Base-by-base conservation (phyloP, 2,888 invertebrate species). In the Yponomeuta plumbellus region DNA sequence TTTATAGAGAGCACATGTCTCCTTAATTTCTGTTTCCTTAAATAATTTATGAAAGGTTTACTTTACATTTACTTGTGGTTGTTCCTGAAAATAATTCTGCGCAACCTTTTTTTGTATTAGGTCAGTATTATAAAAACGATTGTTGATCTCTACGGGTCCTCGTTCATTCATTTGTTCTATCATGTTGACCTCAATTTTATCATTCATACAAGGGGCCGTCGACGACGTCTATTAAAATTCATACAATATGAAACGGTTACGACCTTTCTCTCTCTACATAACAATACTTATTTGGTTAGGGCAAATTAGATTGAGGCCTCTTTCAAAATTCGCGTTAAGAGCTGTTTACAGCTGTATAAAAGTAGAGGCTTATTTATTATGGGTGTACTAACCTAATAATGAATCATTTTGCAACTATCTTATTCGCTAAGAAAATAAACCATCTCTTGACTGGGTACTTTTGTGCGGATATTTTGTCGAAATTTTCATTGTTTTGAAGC, bases 161-260 rank as follows among this genome's bases (percentile, higher is more conserved):
- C 3, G 17, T 17, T 52, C 44, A 52, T 52, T 52, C 44, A 52
- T 52, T 52, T 52, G 17, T 52, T 52, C 44, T 52, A 13, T 52
- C 44, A 2, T 52, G 44, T 52, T 52, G 44, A 78, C 78, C 79
- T 76, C 69, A 74, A 80, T 83, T 82, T 85, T 82, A 82, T 78
- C 76, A 71, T 74, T 73, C 73, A 75, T 76, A 74, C 78, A 34
- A 34, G 61, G 74, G 70, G 74, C 76, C 72, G 77, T 80, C 81
- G 85, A 85, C 83, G 80, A 80, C 75, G 77, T 79, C 77, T 83
- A 83, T 86, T 85, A 83, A 86, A 86, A 85, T 84, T 85, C 81
- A 85, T 80, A 76, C 79, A 80, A 61, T 79, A 80, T 75, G 68
- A 67, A 69, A 69, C 40, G 66, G 61, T 78, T 77, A 75, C 76